Evolutionary conservation across 2,888 invertebrate species (phyloP).

Genomic region (Fragum sueziense): DNA sequence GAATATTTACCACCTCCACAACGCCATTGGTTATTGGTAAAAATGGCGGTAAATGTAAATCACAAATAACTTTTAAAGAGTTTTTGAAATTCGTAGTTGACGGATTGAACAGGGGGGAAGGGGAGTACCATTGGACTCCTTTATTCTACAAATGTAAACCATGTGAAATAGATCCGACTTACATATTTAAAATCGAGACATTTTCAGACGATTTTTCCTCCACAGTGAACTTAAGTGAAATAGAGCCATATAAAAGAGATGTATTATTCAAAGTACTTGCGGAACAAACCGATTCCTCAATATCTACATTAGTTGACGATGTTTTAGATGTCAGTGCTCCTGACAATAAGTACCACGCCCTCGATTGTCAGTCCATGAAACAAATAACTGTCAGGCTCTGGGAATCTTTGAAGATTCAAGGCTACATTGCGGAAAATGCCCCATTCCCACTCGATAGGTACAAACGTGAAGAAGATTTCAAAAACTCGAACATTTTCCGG

Average conservation of each 20-base stretch:
- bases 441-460: not conserved
- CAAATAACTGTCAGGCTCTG: not conserved
- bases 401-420: not conserved
- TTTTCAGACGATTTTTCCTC: not conserved
- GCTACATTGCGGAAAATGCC: not conserved
- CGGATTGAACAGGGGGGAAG: not conserved
- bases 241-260: not conserved
- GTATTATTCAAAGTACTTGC: not conserved
- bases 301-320: not conserved
- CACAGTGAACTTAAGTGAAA: not conserved
- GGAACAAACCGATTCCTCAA: not conserved
- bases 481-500: not conserved
- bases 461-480: not conserved
- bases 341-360: not conserved
- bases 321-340: not conserved
- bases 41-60: not conserved
- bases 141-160: not conserved
- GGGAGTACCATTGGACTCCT: not conserved
- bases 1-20: not conserved
- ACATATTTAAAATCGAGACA: not conserved
- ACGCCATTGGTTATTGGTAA: not conserved
- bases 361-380: not conserved
- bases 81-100: not conserved
- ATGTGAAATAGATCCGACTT: not conserved
- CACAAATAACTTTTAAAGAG: not conserved